Evolutionary conservation across 1,140 invertebrate species (phyloP).

Genomic region (Habropoda laboriosa): DNA sequence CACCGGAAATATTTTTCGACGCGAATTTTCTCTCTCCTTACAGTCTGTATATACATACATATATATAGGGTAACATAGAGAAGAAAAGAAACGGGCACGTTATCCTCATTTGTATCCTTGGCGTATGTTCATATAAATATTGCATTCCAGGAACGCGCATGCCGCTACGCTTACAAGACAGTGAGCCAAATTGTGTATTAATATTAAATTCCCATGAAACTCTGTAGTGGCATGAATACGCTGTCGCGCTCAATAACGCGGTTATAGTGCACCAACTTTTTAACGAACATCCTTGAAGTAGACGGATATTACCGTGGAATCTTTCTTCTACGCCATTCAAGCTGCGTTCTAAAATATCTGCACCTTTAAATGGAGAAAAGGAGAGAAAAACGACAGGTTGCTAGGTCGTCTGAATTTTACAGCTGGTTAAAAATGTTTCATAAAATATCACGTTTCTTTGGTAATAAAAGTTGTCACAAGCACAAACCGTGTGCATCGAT

Average conservation of each 20-base stretch:
- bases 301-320: not conserved
- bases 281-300: not conserved
- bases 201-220: conserved; percentile 66
- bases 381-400: no score
- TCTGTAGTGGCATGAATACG: conserved; percentile 37
- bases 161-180: conserved; percentile 47
- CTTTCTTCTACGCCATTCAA: no score
- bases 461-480: no score
- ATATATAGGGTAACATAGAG: not conserved
- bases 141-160: conserved; percentile 51
- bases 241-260: conserved; percentile 33
- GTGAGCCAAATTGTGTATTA: conserved; percentile 69
- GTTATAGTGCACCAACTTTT: not conserved
- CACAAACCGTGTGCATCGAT: not conserved
- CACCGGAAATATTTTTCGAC: conserved; percentile 33
- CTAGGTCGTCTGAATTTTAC: no score
- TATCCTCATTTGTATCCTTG: conserved; percentile 67
- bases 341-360: no score
- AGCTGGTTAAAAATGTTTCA: not conserved
- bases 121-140: conserved; percentile 63
- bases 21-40: conserved; percentile 18
- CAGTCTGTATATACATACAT: no score
- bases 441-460: no score
- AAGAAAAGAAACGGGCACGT: conserved; percentile 54
- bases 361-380: no score